phyloP scores from a whole-genome alignment of 2,888 invertebrate genomes.

The Amphipoea oculea region DNA sequence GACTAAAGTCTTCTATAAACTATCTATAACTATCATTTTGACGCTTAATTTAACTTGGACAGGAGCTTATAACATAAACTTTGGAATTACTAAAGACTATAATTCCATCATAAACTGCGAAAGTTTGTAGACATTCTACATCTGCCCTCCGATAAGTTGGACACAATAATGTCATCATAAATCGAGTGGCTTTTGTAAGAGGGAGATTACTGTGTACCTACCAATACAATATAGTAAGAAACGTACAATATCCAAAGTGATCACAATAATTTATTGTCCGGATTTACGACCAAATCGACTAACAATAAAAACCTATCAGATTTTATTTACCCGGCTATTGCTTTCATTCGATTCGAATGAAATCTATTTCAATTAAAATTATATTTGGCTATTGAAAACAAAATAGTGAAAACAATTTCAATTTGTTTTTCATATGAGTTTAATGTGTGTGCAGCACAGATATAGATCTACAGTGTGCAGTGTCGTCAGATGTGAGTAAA shows the following conservation, averaged over 20 bases:
- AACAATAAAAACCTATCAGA: conserved; percentile 17
- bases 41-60: conserved; percentile 11
- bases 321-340: conserved; percentile 19
- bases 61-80: conserved; percentile 28
- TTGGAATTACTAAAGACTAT: conserved; percentile 12
- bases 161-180: conserved; percentile 32
- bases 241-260: conserved; percentile 14
- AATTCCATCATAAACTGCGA: conserved; percentile 17
- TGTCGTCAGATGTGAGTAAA: neutral
- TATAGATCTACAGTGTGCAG: too few relatives aligned
- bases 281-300: conserved; percentile 30
- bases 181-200: conserved; percentile 22
- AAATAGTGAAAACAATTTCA: neutral
- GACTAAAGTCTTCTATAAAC: conserved; percentile 10
- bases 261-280: conserved; percentile 24
- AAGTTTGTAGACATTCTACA: conserved; percentile 40
- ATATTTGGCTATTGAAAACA: conserved; percentile 1
- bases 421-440: neutral
- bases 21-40: neutral
- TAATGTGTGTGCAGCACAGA: too few relatives aligned
- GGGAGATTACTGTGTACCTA: conserved; percentile 5
- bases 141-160: conserved; percentile 22
- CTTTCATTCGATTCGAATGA: conserved; percentile 8
- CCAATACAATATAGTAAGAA: conserved; percentile 1
- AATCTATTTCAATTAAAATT: conserved; percentile 9